Evolutionary conservation across 2,797 vertebrate genomes (phyloP), one percentile per base, ranked within the genome.

Genomic region (Hephaestus fuliginosus): DNA sequence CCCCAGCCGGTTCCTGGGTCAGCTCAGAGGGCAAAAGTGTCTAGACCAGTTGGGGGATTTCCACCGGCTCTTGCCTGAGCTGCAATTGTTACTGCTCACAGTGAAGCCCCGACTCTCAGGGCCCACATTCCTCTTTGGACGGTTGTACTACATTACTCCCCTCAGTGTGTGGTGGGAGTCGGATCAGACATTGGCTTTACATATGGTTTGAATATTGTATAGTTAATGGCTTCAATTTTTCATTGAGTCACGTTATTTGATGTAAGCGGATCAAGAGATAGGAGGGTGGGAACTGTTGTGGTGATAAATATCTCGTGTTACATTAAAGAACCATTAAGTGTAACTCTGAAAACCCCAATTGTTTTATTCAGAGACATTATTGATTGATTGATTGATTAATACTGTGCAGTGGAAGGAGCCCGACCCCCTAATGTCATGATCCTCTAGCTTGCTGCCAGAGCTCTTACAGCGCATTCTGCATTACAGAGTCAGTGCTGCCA

Each of bases 1-100:
- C 89, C 91, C 91, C 78, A 53, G 78, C 83, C 84, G 5, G 78
- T 88, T 95, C 90, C 90, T 84, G 90, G 91, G 93, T 93, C 91
- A 92, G 81, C 76, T 83, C 78, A 80, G 81, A 89, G 89, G 91
- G 87, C 85, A 89, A 84, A 88, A 83, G 89, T 88, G 80, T 92
- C 81, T 85, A 68, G 85, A 88, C 85, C 84, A 89, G 87, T 76
- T 52, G 12, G 87, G 89, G 91, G 80, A 83, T 93, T 93, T 93
- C 90, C 93, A 93, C 74, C n/a, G 51, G 68, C 82, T 72, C 57
- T 55, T 65, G 73, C 52, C 74, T 68, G 74, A 74, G 66, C 77
- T 80, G 71, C 78, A 78, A 88, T 87, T 85, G 91, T 92, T 91
- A 74, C 74, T 66, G 83, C 86, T 82, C 85, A 83, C 70, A 84